Evolutionary conservation across 1,140 invertebrate genomes (phyloP).

Genomic region (Dendroctonus valens): DNA sequence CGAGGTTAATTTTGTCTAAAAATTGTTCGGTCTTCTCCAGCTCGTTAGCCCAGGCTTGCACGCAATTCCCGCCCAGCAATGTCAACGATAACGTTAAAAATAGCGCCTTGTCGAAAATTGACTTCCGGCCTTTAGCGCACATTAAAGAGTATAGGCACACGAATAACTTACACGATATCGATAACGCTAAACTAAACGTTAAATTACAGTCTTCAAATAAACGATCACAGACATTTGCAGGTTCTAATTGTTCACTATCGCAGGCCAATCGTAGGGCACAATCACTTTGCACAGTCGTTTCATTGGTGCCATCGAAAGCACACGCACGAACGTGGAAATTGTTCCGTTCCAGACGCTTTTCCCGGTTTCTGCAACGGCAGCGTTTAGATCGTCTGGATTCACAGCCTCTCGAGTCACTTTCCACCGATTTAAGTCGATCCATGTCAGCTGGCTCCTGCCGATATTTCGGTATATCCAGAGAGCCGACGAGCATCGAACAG

Average conservation of each 20-base stretch:
- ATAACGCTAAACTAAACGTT: constrained; percentile 30
- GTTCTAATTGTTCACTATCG: constrained; percentile 15
- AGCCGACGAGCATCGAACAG: background rate
- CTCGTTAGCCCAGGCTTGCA: constrained; percentile 41
- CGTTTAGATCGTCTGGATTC: constrained; percentile 5
- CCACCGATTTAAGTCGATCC: background rate
- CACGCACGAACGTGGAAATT: background rate
- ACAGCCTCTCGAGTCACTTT: constrained; percentile 2
- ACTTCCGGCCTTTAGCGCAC: constrained; percentile 10
- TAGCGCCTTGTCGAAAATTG: constrained; percentile 18
- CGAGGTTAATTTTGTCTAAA: constrained; percentile 53
- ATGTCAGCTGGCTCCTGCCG: background rate
- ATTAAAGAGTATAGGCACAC: constrained; percentile 32
- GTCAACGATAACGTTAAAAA: constrained; percentile 16
- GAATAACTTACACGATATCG: constrained; percentile 33
- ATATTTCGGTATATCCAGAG: background rate
- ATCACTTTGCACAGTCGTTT: background rate
- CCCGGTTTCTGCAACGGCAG: constrained; percentile 12
- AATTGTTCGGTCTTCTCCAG: constrained; percentile 47
- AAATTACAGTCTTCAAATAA: constrained; percentile 34
- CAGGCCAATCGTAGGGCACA: background rate
- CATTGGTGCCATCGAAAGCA: constrained; percentile 1
- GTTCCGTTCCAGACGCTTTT: constrained; percentile 1
- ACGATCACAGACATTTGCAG: constrained; percentile 34
- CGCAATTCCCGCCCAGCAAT: constrained; percentile 7